Evolutionary conservation across 2,113 vertebrate species (phyloP).

Genomic region (Coptodon rendalli): DNA sequence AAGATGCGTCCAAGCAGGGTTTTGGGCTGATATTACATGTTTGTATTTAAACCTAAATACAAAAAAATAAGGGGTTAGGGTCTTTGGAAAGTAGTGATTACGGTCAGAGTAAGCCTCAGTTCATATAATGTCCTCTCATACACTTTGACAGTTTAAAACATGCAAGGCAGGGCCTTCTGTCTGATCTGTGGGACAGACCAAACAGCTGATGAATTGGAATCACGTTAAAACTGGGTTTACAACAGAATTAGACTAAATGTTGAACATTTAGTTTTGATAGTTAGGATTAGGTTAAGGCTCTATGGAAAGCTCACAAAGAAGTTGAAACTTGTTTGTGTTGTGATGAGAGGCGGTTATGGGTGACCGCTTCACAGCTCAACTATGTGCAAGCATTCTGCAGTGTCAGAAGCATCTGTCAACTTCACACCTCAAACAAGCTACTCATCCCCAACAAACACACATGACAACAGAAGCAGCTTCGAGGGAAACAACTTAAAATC

Average conservation of each 20-base stretch:
- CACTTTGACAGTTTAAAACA: not conserved
- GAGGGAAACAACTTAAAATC: not conserved
- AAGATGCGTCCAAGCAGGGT: not conserved
- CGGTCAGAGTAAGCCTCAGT: not conserved
- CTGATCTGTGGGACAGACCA: not conserved
- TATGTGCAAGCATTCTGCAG: not conserved
- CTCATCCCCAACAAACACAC: not conserved
- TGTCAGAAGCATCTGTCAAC: slow-evolving; percentile 36
- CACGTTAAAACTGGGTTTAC: not conserved
- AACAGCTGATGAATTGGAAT: not conserved
- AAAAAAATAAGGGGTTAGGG: not conserved
- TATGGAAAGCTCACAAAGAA: not conserved
- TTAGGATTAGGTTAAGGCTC: not conserved
- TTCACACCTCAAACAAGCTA: not conserved
- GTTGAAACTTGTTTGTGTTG: not conserved
- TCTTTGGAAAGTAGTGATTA: not conserved
- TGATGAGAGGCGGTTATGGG: not conserved
- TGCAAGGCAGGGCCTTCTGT: not conserved
- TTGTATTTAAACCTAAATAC: not conserved
- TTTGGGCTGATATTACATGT: not conserved
- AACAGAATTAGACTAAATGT: too few species aligned
- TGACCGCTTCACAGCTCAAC: not conserved
- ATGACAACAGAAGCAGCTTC: not conserved
- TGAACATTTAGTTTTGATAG: not conserved
- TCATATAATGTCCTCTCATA: not conserved